Percentiles rank a stretch among this genome's conserved stretches.
Conservation (phyloP, 2,113 vertebrate genomes). For the Xyliphius kryptos region DNA sequence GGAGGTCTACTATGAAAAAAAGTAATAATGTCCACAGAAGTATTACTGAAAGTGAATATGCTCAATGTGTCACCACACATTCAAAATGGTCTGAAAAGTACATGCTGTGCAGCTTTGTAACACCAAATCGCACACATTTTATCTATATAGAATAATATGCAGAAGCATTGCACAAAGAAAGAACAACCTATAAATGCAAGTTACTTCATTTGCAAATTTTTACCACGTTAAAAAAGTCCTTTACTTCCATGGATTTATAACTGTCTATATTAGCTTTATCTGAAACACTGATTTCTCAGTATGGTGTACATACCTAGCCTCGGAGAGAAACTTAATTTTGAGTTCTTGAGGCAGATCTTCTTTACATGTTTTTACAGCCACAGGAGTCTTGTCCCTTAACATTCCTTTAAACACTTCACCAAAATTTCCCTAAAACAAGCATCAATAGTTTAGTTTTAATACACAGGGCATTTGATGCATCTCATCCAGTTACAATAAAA, state of each 20-base stretch:
- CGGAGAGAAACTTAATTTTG: slow-evolving; percentile 94
- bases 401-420: slow-evolving; percentile 93
- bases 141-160: no score
- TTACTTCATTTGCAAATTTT: no score
- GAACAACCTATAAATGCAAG: neutral
- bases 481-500: neutral
- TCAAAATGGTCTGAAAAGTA: no score
- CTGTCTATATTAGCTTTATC: neutral
- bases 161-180: neutral
- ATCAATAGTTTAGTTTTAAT: neutral
- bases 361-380: slow-evolving; percentile 96
- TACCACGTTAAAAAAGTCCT: no score
- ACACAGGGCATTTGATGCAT: no score
- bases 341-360: slow-evolving; percentile 94
- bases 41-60: no score
- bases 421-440: slow-evolving; percentile 78
- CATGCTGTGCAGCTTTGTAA: no score
- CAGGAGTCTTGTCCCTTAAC: slow-evolving; percentile 84
- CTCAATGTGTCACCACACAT: no score
- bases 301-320: slow-evolving; percentile 75
- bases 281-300: neutral
- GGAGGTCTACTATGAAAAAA: no score
- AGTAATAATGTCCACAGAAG: no score
- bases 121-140: no score
- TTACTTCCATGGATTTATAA: no score